phyloP scores from a whole-genome alignment of 2,888 invertebrate species.

The Erebia aethiops region DNA sequence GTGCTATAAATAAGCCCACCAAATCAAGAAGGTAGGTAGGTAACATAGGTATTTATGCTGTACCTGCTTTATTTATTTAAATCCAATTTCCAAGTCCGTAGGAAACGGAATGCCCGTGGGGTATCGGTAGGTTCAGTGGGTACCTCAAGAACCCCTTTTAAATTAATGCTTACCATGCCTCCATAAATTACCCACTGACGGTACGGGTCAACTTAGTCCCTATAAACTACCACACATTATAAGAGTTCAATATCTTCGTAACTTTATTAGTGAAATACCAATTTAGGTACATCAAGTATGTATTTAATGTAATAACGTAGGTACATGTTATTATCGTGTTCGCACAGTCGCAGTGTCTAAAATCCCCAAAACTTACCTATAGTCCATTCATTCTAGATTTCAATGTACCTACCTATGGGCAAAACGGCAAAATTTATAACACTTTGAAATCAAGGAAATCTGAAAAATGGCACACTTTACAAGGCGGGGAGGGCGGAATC shows the following conservation, averaged over 20 bases:
- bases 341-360: neutral
- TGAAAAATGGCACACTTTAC: too few relatives aligned
- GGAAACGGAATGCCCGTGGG: constrained; percentile 33
- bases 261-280: too few relatives aligned
- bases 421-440: too few relatives aligned
- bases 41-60: too few relatives aligned
- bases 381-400: constrained; percentile 57
- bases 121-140: constrained; percentile 21
- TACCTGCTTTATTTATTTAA: too few relatives aligned
- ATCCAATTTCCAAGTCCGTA: constrained; percentile 20
- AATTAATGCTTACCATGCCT: constrained; percentile 58
- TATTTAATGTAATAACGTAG: too few relatives aligned
- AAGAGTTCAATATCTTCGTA: neutral
- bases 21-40: neutral
- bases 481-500: too few relatives aligned
- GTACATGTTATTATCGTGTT: too few relatives aligned
- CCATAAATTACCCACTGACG: constrained; percentile 68
- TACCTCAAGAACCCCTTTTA: constrained; percentile 53
- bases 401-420: too few relatives aligned
- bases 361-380: constrained; percentile 15
- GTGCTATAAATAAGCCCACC: neutral
- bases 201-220: constrained; percentile 47
- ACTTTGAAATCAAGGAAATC: too few relatives aligned
- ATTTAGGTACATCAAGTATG: too few relatives aligned
- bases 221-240: constrained; percentile 12